Conservation (phyloP, 2,888 invertebrate genomes). For the Achlya flavicornis region DNA sequence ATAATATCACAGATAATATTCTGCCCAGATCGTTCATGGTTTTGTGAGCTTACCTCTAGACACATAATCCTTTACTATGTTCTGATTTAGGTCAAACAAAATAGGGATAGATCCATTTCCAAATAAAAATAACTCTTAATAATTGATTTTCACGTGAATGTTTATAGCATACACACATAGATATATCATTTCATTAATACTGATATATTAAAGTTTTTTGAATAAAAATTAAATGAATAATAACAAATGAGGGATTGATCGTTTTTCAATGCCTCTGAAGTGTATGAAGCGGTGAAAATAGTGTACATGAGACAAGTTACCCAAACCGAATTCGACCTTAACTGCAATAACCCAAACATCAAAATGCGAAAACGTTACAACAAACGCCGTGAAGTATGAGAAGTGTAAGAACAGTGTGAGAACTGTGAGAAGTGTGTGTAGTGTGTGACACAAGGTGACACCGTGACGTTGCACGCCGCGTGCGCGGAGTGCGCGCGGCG, state of each 20-base stretch:
- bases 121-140: no score
- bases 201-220: no score
- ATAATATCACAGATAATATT: no score
- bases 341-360: neutral
- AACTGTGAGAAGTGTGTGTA: conserved; percentile 13
- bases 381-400: neutral
- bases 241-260: neutral
- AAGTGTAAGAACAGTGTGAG: neutral
- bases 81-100: no score
- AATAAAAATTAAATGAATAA: no score
- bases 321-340: neutral
- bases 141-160: no score
- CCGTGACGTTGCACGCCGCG: conserved; percentile 56
- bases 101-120: no score
- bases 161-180: no score
- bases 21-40: no score
- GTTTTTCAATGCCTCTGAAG: neutral
- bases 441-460: conserved; percentile 18
- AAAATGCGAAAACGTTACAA: neutral
- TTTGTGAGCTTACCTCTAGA: no score
- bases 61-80: no score
- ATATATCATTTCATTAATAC: no score
- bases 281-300: neutral
- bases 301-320: neutral
- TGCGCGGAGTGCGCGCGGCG: conserved; percentile 72